These are phyloP conservation scores for Petromus typicus DNA, from an alignment of 2,113 vertebrate genomes.

Conservation along the genomic window DNA sequence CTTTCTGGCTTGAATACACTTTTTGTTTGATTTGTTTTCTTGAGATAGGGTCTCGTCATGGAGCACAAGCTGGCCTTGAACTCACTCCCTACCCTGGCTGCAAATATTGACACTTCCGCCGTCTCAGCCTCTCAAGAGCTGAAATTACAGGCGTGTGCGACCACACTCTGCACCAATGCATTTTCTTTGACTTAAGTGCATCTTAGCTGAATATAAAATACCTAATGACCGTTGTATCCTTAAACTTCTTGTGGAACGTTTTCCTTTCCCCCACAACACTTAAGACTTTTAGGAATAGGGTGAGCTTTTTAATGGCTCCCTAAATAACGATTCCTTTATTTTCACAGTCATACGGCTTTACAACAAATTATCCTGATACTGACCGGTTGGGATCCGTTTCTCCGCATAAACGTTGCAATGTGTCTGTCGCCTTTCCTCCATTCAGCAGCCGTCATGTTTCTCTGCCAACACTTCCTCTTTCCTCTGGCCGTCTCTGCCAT, in stretches of 20 bases:
- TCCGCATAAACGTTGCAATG: no score
- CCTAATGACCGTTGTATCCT: not conserved
- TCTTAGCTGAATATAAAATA: not conserved
- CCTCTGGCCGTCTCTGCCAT: no score
- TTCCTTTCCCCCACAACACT: not conserved
- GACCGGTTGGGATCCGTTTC: not conserved
- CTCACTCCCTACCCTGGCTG: no score
- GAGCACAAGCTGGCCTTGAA: no score
- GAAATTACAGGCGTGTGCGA: no score
- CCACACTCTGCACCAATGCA: not conserved
- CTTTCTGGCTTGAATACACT: no score
- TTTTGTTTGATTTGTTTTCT: not conserved
- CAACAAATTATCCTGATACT: not conserved
- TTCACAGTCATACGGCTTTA: not conserved
- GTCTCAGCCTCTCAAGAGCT: no score
- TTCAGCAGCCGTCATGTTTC: no score
- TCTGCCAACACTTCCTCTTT: not conserved
- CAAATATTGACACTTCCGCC: no score
- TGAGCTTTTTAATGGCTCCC: not conserved
- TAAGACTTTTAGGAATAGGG: not conserved
- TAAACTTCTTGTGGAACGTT: not conserved
- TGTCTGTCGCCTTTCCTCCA: fast-evolving
- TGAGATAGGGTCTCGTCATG: no score
- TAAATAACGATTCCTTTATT: not conserved
- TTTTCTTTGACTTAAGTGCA: not conserved